A percentile compares a stretch with the other conserved stretches of the same genome.
Evolutionary conservation across 2,888 invertebrate genomes (phyloP).

Genomic region (Apodemia hepburni): DNA sequence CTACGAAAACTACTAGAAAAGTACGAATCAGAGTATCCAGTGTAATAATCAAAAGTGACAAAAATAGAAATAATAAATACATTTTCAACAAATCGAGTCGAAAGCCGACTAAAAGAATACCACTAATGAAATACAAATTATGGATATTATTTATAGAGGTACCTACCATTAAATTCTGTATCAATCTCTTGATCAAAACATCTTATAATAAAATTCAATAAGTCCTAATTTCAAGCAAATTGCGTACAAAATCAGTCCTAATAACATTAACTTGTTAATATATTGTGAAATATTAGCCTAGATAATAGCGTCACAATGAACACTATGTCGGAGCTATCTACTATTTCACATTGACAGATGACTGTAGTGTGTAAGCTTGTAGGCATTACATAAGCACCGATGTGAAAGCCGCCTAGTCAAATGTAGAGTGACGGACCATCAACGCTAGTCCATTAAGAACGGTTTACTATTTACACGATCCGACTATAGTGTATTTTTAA

Average conservation of each 20-base stretch:
- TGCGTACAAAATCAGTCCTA: background rate
- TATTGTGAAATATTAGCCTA: slow-evolving; percentile 16
- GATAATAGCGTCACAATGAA: slow-evolving; percentile 19
- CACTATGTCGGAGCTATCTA: slow-evolving; percentile 16
- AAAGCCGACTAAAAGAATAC: too few species aligned
- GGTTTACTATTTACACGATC: slow-evolving; percentile 25
- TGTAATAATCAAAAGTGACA: too few species aligned
- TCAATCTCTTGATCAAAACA: too few species aligned
- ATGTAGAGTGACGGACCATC: slow-evolving; percentile 74
- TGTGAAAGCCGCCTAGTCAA: slow-evolving; percentile 74
- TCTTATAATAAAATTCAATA: background rate
- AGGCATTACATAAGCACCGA: slow-evolving; percentile 54
- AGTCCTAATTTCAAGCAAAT: background rate
- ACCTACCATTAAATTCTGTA: too few species aligned
- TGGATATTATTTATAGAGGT: too few species aligned
- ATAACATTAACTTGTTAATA: background rate
- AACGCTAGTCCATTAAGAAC: slow-evolving; percentile 67
- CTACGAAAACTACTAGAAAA: too few species aligned
- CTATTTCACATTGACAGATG: slow-evolving; percentile 35
- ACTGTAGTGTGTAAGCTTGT: slow-evolving; percentile 43
- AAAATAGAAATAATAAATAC: too few species aligned
- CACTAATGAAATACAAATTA: too few species aligned
- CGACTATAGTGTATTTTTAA: slow-evolving; percentile 24
- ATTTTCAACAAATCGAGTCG: too few species aligned
- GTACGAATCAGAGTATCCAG: too few species aligned